Conservation (phyloP, 2,888 invertebrate genomes). For the Macrosiphum euphorbiae region DNA sequence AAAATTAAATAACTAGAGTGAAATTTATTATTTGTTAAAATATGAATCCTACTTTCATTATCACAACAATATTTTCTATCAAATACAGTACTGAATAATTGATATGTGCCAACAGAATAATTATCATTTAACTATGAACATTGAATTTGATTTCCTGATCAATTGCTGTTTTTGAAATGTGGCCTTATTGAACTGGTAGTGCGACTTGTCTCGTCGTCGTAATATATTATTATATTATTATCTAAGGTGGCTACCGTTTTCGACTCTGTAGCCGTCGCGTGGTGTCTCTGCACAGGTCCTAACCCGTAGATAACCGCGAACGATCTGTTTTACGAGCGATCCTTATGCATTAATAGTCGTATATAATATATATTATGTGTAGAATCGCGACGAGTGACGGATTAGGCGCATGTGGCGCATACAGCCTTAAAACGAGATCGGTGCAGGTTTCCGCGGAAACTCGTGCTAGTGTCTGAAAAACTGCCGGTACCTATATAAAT, state of each 20-base stretch:
- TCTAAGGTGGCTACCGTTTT: not conserved
- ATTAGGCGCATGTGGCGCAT: not conserved
- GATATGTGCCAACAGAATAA: not conserved
- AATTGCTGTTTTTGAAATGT: not conserved
- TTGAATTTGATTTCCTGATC: slow-evolving; percentile 11
- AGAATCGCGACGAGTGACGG: not conserved
- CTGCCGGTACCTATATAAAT: too few relatives aligned
- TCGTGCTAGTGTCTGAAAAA: too few relatives aligned
- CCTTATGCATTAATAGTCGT: not conserved
- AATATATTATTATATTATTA: not conserved
- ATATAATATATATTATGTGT: not conserved
- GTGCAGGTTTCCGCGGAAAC: too few relatives aligned
- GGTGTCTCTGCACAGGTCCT: not conserved
- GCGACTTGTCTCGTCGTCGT: not conserved
- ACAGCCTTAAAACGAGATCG: too few relatives aligned
- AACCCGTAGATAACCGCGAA: not conserved
- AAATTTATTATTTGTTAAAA: not conserved
- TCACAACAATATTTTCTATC: not conserved
- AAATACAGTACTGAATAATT: not conserved
- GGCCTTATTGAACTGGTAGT: not conserved
- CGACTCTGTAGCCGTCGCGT: not conserved
- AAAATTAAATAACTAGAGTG: not conserved
- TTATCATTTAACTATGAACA: slow-evolving; percentile 11
- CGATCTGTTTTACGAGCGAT: not conserved
- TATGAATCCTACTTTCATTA: not conserved